These are phyloP conservation scores for Myotis brandtii DNA, from an alignment of 2,113 vertebrate species.

Conservation along the genomic window DNA sequence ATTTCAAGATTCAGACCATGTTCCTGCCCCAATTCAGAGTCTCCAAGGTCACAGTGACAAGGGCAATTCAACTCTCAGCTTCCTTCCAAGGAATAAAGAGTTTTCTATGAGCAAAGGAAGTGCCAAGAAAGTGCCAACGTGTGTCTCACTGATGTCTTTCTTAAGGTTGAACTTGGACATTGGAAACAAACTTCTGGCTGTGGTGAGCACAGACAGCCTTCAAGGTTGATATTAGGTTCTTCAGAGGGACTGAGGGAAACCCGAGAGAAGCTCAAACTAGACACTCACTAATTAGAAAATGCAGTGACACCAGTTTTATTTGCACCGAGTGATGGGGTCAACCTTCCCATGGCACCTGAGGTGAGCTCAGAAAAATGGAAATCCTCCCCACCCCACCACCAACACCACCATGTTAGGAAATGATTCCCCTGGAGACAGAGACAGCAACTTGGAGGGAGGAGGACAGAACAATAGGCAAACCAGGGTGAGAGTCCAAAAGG, in stretches of 20 bases:
- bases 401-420: constrained; percentile 1
- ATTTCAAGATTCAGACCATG: constrained; percentile 71
- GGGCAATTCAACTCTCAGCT: background rate
- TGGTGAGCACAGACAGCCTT: background rate
- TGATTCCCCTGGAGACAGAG: constrained; percentile 10
- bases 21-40: constrained; percentile 33
- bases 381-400: background rate
- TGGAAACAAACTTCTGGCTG: background rate
- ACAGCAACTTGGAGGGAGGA: background rate
- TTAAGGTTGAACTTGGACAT: background rate
- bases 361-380: constrained; percentile 41
- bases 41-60: constrained; percentile 59
- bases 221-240: background rate
- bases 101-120: background rate
- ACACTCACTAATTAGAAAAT: constrained; percentile 43
- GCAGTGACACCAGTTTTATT: background rate
- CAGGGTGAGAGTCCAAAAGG: background rate
- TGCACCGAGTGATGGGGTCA: background rate
- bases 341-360: background rate
- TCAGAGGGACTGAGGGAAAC: constrained; percentile 1
- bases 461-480: background rate
- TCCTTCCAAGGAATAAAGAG: constrained; percentile 42
- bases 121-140: constrained; percentile 62
- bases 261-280: background rate
- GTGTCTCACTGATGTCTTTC: constrained; percentile 59